A percentile compares a stretch with the other conserved stretches of the same genome.
phyloP scores from a whole-genome alignment of 2,888 invertebrate species.

The Clepsis dumicolana region DNA sequence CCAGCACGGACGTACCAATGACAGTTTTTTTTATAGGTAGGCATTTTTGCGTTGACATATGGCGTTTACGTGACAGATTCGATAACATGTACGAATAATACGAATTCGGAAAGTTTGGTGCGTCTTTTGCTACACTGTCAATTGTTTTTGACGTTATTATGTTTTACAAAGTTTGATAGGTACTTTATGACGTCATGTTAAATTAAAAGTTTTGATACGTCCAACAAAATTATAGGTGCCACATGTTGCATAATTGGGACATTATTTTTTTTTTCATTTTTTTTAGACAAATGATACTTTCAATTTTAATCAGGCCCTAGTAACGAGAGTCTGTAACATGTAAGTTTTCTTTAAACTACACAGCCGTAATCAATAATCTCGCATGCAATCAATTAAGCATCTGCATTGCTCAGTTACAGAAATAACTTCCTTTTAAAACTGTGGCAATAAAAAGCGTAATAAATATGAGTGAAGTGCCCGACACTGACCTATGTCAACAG shows the following conservation, averaged over 20 bases:
- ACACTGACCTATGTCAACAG: constrained; percentile 83
- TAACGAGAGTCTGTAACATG: background rate
- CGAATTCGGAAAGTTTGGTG: background rate
- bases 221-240: too few relatives aligned
- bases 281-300: too few relatives aligned
- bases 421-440: constrained; percentile 31
- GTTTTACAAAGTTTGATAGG: background rate
- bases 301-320: background rate
- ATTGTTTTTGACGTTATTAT: too few relatives aligned
- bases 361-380: background rate
- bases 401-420: constrained; percentile 4
- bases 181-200: too few relatives aligned
- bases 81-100: background rate
- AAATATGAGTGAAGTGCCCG: constrained; percentile 57
- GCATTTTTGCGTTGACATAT: constrained; percentile 20
- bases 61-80: constrained; percentile 19
- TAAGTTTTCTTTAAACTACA: background rate
- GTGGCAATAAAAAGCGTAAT: constrained; percentile 59
- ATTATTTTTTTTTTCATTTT: too few relatives aligned
- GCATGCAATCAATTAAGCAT: background rate
- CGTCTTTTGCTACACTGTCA: background rate
- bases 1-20: constrained; percentile 15
- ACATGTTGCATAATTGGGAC: too few relatives aligned
- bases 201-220: too few relatives aligned
- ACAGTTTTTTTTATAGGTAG: constrained; percentile 33